Evolutionary conservation across 1,140 invertebrate genomes (phyloP).

Genomic region (Lucilia sericata): DNA sequence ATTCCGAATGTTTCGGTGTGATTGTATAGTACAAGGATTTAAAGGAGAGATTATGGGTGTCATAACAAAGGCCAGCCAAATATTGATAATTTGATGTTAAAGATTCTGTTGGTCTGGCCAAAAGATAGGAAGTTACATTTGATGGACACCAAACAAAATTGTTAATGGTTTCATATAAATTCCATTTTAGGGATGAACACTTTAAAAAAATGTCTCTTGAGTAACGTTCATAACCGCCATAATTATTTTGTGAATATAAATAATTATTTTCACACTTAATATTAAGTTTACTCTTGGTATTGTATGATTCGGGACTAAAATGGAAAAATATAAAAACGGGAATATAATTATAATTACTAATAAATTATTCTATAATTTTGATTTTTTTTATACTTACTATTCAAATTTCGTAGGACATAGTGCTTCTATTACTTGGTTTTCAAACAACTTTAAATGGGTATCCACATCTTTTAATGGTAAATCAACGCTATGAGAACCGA

Average conservation of each 20-base stretch:
- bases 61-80: conserved; percentile 1
- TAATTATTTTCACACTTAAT: not conserved
- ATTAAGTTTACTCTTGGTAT: not conserved
- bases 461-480: no score
- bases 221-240: not conserved
- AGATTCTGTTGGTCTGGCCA: not conserved
- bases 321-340: no score
- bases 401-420: no score
- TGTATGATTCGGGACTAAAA: no score
- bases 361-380: no score
- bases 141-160: not conserved
- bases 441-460: no score
- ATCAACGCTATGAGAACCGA: no score
- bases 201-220: not conserved
- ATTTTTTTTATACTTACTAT: no score
- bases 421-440: no score
- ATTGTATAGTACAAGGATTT: not conserved
- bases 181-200: conserved; percentile 1
- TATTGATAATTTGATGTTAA: not conserved
- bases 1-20: not conserved
- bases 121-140: not conserved
- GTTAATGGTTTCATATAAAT: not conserved
- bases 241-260: not conserved
- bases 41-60: not conserved
- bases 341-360: no score